Evolutionary conservation across 2,888 invertebrate genomes (phyloP).

Genomic region (Lepidocyrtoides sp.): DNA sequence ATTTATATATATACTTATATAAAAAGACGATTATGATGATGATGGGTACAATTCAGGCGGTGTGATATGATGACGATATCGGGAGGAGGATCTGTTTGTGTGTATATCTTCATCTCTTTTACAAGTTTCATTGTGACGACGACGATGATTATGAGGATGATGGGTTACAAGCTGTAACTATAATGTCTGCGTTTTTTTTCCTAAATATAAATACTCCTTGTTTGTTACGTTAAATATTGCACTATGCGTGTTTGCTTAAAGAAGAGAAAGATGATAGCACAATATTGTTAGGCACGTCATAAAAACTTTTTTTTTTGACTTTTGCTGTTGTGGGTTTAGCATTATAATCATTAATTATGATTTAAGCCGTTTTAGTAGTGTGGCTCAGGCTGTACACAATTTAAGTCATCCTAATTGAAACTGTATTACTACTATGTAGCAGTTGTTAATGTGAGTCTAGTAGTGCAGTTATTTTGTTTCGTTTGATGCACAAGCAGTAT

Average conservation of each 20-base stretch:
- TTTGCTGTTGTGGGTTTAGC: slow-evolving; percentile 30
- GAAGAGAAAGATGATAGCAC: background rate
- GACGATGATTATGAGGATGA: slow-evolving; percentile 51
- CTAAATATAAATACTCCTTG: background rate
- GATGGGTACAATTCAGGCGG: background rate
- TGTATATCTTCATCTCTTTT: too few species aligned
- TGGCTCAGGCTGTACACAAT: slow-evolving; percentile 19
- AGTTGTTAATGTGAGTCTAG: background rate
- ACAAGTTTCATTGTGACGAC: slow-evolving; percentile 59
- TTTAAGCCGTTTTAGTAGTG: slow-evolving; percentile 46
- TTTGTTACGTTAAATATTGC: too few species aligned
- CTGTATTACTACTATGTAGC: background rate
- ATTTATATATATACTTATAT: background rate
- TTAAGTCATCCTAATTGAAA: slow-evolving; percentile 49
- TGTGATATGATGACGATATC: slow-evolving; percentile 26
- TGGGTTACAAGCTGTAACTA: background rate
- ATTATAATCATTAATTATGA: slow-evolving; percentile 71
- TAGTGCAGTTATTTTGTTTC: slow-evolving; percentile 31
- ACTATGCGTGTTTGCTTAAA: background rate
- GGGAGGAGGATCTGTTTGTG: background rate
- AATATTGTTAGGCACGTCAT: slow-evolving; percentile 3
- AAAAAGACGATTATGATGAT: slow-evolving; percentile 26
- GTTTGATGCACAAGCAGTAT: slow-evolving; percentile 12
- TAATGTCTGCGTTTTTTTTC: background rate
- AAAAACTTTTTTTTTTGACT: background rate